Base-by-base conservation (phyloP, 2,113 vertebrate genomes). In the Daubentonia madagascariensis region DNA sequence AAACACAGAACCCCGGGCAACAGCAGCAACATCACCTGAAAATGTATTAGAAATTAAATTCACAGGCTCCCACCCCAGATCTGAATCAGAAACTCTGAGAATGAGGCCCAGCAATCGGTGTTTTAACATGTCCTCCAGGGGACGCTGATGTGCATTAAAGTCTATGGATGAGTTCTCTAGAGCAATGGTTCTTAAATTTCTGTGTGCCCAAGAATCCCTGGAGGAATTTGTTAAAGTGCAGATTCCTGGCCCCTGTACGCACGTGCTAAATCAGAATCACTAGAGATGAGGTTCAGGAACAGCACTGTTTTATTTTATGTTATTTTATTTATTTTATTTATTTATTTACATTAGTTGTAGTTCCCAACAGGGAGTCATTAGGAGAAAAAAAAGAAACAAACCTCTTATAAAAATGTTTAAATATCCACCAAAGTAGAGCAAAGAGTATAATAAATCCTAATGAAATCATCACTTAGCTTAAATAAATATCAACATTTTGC, bases 281-380 rank as follows among this genome's bases (percentile, higher is more conserved):
- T 37, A 28, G 14, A 12, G 30, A 25, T 48, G 4, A 23, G 20
- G 43, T 43, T 96, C 50, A 85, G 43, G 4, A 90, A 63, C 10
- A 85, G 11, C 63, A 22, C 9, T 40, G 2, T n/a, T 61, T 70
- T 8, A 35, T 65, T 76, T 59, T 83, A 9, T 78, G 32, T 75
- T 68, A 40, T 48, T 96, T 67, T 83, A 63, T 72, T 89, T 52
- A 37, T n/a, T 91, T 25, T 59, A 83, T 80, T 72, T 54, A 57
- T 23, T 73, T 63, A 30, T 12, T 93, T 85, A 28, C 6, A 59
- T 75, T 30, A 54, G 10, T n/a, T 85, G 32, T 32, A 89, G 17
- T 57, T 75, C 1, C 6, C 28, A 95, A 80, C 35, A 73, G 35
- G n/a, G 48, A 85, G 28, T 18, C 9, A 70, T 4, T 35, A 43